These are phyloP conservation scores for Aspiorhynchus laticeps DNA, from an alignment of 2,113 vertebrate genomes.

Conservation along the genomic window DNA sequence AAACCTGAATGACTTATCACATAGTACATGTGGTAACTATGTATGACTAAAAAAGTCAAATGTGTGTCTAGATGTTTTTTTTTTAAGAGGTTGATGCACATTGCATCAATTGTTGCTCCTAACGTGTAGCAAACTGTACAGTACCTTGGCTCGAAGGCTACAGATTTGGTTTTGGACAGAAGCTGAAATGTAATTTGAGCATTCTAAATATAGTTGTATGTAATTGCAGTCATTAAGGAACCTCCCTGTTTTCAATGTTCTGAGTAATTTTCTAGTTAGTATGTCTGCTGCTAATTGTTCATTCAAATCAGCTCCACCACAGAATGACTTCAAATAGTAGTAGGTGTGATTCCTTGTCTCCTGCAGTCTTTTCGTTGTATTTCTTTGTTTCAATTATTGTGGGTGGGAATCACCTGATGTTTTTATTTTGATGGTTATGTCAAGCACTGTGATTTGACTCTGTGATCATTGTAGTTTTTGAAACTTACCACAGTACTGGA, in stretches of 20 bases:
- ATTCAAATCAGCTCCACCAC: neutral
- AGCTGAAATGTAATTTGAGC: neutral
- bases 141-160: constrained; percentile 15
- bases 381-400: neutral
- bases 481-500: neutral
- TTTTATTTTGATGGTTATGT: neutral
- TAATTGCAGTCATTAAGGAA: neutral
- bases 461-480: neutral
- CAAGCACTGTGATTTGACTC: neutral
- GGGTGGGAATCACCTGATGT: neutral
- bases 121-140: constrained; percentile 16
- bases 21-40: constrained; percentile 52
- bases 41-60: constrained; percentile 55
- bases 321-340: neutral
- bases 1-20: constrained; percentile 44
- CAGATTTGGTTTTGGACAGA: neutral
- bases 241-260: neutral
- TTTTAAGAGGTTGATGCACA: constrained; percentile 86
- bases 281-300: neutral
- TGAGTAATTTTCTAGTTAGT: neutral
- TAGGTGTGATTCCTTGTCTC: neutral
- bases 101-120: constrained; percentile 82
- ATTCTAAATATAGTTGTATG: neutral
- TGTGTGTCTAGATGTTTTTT: neutral
- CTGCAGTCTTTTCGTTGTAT: neutral